These are phyloP conservation scores for Papilio polytes DNA, from an alignment of 1,140 invertebrate genomes.

Conservation along the genomic window DNA sequence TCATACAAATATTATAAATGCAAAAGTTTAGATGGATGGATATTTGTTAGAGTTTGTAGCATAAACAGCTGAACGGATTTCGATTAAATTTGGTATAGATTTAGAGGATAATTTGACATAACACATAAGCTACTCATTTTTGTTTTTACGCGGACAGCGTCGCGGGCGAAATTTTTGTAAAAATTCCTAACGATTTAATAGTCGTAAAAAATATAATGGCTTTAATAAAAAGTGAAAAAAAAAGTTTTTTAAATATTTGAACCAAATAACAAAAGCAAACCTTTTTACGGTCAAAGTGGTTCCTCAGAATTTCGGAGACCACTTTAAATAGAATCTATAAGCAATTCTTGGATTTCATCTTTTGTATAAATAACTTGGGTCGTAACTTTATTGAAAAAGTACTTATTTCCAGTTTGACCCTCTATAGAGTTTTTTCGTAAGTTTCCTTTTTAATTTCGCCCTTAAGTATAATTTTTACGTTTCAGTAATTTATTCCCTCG, in stretches of 20 bases:
- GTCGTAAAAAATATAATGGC: too few relatives aligned
- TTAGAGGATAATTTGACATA: too few relatives aligned
- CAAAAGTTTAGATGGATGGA: too few relatives aligned
- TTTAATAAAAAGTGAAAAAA: too few relatives aligned
- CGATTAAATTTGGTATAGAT: too few relatives aligned
- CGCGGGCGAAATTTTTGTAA: too few relatives aligned
- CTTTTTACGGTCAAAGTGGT: not conserved
- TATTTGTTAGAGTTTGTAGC: too few relatives aligned
- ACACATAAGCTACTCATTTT: too few relatives aligned
- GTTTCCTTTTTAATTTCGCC: not conserved
- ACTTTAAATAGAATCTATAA: not conserved
- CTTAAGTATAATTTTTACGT: not conserved
- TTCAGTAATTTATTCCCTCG: not conserved
- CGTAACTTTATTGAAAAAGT: conserved; percentile 7
- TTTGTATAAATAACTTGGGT: conserved; percentile 16
- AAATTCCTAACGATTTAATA: too few relatives aligned
- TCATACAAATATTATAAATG: too few relatives aligned
- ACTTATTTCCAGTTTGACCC: not conserved
- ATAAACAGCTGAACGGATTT: too few relatives aligned
- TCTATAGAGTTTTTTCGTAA: not conserved
- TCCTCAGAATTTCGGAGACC: not conserved
- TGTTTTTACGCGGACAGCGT: too few relatives aligned
- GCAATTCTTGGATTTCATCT: conserved; percentile 1
- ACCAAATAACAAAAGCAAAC: not conserved
- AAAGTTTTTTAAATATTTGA: not conserved